Base-by-base conservation (phyloP, 2,888 invertebrate genomes). In the Calephelis perditalis region DNA sequence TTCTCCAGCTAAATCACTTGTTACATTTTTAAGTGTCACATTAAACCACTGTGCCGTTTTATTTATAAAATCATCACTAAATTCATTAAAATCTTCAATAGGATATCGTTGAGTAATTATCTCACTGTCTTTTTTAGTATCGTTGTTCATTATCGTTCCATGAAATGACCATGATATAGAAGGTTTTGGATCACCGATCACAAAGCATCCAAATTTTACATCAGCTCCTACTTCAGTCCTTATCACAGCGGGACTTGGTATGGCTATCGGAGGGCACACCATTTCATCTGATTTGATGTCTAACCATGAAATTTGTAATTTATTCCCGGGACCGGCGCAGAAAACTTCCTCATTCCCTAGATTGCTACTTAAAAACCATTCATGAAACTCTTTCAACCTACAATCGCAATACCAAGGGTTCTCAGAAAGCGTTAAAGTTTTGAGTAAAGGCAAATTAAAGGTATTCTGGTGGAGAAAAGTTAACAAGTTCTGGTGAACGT, bases 351-450 rank as follows among this genome's bases (percentile, higher is more conserved):
- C 93, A 60, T 95, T 95, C 63, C 94, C 94, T 44, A 97, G 90
- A 74, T 96, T 96, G 69, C 94, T 94, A 61, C 92, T 91, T 35
- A 96, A 88, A 76, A 96, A 94, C 96, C 97, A 97, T 67, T 93
- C 93, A 58, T 97, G 93, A 73, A 97, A 96, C 56, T 94, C 94
- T 59, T 95, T 92, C 66, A 98, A 82, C 71, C 95, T 93, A 81
- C 98, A 98, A 82, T 98, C 97, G 79, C 98, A 98, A 69, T 92
- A 93, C 97, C 97, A 98, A 7, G 95, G 96, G 79, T 98, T 98
- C 44, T 95, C 95, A 68, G 96, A 95, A 60, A 97, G 82, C 10
- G 94, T 93, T 12, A 97, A 86, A 4, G 96, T 95, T 86, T 96
- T 97, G 57, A 97, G 88, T 61, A 81, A 73, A 5, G 88, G 87